Evolutionary conservation across 37 sponge, comb jelly and placozoan species (phyloP), one percentile per base, ranked within the genome.

Genomic region (Spongilla lacustris): DNA sequence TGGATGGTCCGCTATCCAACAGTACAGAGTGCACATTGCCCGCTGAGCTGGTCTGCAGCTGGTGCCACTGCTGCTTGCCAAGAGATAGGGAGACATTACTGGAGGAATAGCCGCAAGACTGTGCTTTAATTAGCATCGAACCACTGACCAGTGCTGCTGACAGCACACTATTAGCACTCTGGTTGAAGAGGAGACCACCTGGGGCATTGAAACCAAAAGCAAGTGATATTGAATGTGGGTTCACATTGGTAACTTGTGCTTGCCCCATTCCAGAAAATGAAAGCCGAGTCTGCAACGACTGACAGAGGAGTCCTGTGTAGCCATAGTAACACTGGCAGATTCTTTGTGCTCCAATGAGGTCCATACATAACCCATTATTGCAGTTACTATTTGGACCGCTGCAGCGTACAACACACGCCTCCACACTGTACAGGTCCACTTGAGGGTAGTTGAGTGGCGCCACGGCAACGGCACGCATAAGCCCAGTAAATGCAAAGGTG

Each of bases 291-390:
- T 88, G 74, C 23, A 68, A n/a, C 13, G 81, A 75, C 83, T 82
- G 77, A 66, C 88, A 88, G 36, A 23, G 68, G 24, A 67, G 83
- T 41, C 88, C 88, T 36, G 88, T 82, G 76, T 30, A 88, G 28
- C 88, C 88, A 81, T 76, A 30, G 58, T 76, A 6, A 68, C 88
- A 88, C 26, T 21, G 17, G 26, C 88, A 88, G 19, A 30, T 46
- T n/a, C 75, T 27, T 26, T 69, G 29, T 22, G 30, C 28, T 12
- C 67, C 75, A 37, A 82, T 82, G n/a, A 74, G 77, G 35, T 88
- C 88, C 25, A 29, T 28, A 69, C 88, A 88, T 22, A 68, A 34
- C 10, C 66, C 70, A 69, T 81, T 76, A 5, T 70, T 48, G 34
- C 88, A 88, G 75, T 66, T 68, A 10, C 48, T 35, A 31, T 76